These are phyloP conservation scores for Neostethus bicornis DNA, from an alignment of 2,797 vertebrate species.

Conservation along the genomic window DNA sequence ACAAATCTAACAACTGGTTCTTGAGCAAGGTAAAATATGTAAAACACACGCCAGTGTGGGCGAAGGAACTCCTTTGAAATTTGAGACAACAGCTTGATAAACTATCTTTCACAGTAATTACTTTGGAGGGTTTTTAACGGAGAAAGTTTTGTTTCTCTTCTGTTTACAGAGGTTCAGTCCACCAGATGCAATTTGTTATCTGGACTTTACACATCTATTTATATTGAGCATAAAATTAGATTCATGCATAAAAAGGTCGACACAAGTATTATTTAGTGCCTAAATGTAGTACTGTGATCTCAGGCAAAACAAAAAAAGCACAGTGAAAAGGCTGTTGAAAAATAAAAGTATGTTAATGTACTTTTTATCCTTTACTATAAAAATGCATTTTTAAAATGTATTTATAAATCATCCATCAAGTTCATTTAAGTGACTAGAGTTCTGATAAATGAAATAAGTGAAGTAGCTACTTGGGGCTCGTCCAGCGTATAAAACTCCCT, in stretches of 20 bases:
- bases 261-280: neutral
- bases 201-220: slow-evolving; percentile 10
- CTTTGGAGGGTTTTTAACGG: slow-evolving; percentile 28
- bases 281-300: slow-evolving; percentile 1
- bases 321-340: neutral
- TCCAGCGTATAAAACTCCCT: slow-evolving; percentile 10
- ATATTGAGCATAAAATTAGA: neutral
- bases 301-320: neutral
- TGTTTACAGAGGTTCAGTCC: slow-evolving; percentile 37
- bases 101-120: slow-evolving; percentile 68
- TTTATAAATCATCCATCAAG: neutral
- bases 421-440: slow-evolving; percentile 8
- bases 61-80: slow-evolving; percentile 74
- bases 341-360: neutral
- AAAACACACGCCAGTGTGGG: slow-evolving; percentile 64
- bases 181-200: slow-evolving; percentile 15
- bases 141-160: slow-evolving; percentile 24
- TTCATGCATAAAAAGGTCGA: neutral
- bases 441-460: neutral
- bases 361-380: neutral
- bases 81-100: slow-evolving; percentile 69
- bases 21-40: slow-evolving; percentile 65
- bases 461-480: slow-evolving; percentile 6
- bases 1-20: slow-evolving; percentile 65
- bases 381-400: slow-evolving; percentile 1